A percentile compares a stretch with the other conserved stretches of the same genome.
Conservation (phyloP, 2,113 vertebrate species). For the Sclerurus mexicanus region DNA sequence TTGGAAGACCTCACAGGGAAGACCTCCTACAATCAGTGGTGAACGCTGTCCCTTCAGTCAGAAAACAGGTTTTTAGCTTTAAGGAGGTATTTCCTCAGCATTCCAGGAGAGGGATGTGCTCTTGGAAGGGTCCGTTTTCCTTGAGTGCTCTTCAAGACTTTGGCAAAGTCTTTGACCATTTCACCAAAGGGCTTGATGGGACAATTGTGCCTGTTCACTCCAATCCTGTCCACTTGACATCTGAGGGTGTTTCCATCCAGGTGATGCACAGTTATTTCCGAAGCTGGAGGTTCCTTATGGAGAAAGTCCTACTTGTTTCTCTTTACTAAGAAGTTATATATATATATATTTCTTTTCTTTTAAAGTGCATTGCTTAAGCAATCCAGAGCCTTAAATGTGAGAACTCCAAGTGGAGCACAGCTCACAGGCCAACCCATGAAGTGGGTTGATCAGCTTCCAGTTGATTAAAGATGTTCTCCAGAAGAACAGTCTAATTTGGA, state of each 20-base stretch:
- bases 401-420: not conserved
- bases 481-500: not conserved
- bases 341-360: not conserved
- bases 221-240: not conserved
- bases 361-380: not conserved
- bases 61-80: not conserved
- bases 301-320: not conserved
- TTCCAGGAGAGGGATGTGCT: not conserved
- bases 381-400: not conserved
- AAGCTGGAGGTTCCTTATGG: not conserved
- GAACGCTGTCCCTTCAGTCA: not conserved
- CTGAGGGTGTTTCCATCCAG: not conserved
- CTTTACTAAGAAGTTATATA: not conserved
- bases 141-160: not conserved
- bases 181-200: not conserved
- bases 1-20: slow-evolving; percentile 51
- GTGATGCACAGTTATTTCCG: not conserved
- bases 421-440: not conserved
- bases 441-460: slow-evolving; percentile 25
- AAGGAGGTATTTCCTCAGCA: not conserved
- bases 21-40: slow-evolving; percentile 33
- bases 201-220: not conserved
- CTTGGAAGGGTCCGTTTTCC: not conserved
- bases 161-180: not conserved
- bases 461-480: slow-evolving; percentile 49